Conservation (phyloP, 2,888 invertebrate species). For the Drosophila silvestris region DNA sequence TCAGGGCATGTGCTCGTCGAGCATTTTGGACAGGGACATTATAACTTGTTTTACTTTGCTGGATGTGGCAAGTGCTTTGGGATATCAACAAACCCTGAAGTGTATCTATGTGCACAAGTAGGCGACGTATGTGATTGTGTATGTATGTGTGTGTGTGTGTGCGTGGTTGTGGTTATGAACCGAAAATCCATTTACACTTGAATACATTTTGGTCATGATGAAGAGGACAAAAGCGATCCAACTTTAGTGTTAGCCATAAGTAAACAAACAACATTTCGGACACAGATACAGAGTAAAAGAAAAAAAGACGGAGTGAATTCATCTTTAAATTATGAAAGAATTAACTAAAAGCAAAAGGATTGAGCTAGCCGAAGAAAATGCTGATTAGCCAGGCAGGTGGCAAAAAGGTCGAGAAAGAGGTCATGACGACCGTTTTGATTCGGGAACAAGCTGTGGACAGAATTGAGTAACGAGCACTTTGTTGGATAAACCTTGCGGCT, state of each 20-base stretch:
- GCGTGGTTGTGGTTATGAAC: slow-evolving; percentile 58
- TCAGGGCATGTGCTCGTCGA: slow-evolving; percentile 9
- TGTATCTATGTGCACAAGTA: slow-evolving; percentile 28
- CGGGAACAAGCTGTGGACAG: slow-evolving; percentile 23
- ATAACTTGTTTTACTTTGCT: slow-evolving; percentile 20
- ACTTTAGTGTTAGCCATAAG: slow-evolving; percentile 48
- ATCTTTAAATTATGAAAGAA: slow-evolving; percentile 65
- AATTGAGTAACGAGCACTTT: slow-evolving; percentile 63
- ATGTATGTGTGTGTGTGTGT: slow-evolving; percentile 9
- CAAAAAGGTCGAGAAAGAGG: slow-evolving; percentile 1
- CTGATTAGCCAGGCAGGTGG: slow-evolving; percentile 51
- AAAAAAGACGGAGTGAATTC: not conserved
- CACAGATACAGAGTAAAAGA: not conserved
- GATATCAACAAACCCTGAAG: slow-evolving; percentile 47
- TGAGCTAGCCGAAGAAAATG: slow-evolving; percentile 42
- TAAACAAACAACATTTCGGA: slow-evolving; percentile 39
- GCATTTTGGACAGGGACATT: not conserved
- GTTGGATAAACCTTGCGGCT: slow-evolving; percentile 67
- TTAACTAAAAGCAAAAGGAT: slow-evolving; percentile 43
- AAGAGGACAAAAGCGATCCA: slow-evolving; percentile 53
- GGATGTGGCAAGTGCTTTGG: slow-evolving; percentile 49
- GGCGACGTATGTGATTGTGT: slow-evolving; percentile 11
- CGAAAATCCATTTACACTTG: slow-evolving; percentile 73
- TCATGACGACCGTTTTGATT: not conserved
- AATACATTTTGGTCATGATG: slow-evolving; percentile 57